Conservation (phyloP, 1,140 invertebrate genomes). For the Mizuhopecten yessoensis region DNA sequence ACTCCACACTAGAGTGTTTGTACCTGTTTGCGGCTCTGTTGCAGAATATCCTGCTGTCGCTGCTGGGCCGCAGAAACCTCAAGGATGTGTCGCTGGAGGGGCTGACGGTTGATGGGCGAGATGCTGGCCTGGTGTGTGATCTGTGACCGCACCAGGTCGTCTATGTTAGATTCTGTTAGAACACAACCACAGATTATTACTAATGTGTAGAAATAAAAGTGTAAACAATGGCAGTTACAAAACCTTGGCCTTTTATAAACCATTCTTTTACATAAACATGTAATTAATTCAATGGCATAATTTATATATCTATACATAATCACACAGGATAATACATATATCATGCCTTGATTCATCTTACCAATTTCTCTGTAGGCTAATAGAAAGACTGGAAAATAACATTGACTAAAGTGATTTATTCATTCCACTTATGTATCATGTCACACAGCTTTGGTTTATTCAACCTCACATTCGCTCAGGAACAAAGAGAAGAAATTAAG, state of each 20-base stretch:
- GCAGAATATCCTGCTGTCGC: constrained; percentile 74
- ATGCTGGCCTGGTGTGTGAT: constrained; percentile 62
- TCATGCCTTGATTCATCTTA: too few species aligned
- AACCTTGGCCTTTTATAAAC: too few species aligned
- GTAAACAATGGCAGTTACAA: too few species aligned
- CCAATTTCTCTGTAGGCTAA: too few species aligned
- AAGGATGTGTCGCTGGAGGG: constrained; percentile 71
- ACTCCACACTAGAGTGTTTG: not conserved
- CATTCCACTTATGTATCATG: too few species aligned
- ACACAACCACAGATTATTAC: constrained; percentile 40
- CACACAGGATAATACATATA: too few species aligned
- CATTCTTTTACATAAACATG: not conserved
- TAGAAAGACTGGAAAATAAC: too few species aligned
- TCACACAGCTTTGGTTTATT: too few species aligned
- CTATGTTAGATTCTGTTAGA: constrained; percentile 68
- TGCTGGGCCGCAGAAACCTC: constrained; percentile 78
- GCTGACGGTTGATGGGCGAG: constrained; percentile 62
- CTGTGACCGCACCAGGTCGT: constrained; percentile 68
- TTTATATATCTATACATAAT: not conserved
- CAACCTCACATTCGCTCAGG: too few species aligned
- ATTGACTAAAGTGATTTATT: too few species aligned
- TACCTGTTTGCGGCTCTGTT: constrained; percentile 60
- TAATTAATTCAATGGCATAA: not conserved
- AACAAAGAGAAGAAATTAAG: too few species aligned
- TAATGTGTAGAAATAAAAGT: not conserved